These are phyloP conservation scores for Drosophila obscura DNA, from an alignment of 1,140 invertebrate genomes.

Conservation along the genomic window DNA sequence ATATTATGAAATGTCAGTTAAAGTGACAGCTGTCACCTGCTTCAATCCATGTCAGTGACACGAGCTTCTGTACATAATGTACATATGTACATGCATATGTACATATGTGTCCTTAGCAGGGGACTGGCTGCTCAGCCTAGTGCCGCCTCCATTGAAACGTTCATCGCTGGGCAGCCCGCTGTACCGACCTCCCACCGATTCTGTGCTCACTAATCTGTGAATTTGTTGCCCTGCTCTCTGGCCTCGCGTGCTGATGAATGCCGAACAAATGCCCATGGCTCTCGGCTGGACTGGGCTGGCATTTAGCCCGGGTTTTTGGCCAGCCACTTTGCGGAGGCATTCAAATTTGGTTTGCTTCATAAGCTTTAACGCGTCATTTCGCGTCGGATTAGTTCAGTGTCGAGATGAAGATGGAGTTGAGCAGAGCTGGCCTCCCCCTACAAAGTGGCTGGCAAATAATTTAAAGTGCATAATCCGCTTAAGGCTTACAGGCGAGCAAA, in stretches of 20 bases:
- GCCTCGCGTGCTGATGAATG: too few relatives aligned
- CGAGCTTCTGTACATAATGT: neutral
- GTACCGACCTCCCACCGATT: slow-evolving; percentile 28
- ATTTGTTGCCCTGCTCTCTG: slow-evolving; percentile 2
- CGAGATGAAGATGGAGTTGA: too few relatives aligned
- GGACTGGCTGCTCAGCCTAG: too few relatives aligned
- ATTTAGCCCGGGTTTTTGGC: too few relatives aligned
- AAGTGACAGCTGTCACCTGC: slow-evolving; percentile 58
- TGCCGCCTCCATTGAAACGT: too few relatives aligned
- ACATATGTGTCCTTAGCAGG: neutral
- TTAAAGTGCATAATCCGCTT: slow-evolving; percentile 63
- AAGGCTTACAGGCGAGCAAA: slow-evolving; percentile 12
- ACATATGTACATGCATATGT: slow-evolving; percentile 4
- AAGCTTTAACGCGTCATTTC: too few relatives aligned
- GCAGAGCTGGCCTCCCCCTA: neutral
- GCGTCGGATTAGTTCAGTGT: too few relatives aligned
- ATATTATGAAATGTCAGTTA: slow-evolving; percentile 53
- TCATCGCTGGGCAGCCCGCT: neutral
- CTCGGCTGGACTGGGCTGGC: too few relatives aligned
- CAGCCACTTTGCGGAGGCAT: too few relatives aligned
- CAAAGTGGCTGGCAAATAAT: slow-evolving; percentile 35
- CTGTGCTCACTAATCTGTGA: slow-evolving; percentile 23
- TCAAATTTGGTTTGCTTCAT: too few relatives aligned
- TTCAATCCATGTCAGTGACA: neutral
- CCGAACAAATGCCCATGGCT: too few relatives aligned